A percentile compares a stretch with the other conserved stretches of the same genome.
phyloP scores from a whole-genome alignment of 53 echinoderm and acorn worm genomes.

The Mesocentrotus franciscanus region DNA sequence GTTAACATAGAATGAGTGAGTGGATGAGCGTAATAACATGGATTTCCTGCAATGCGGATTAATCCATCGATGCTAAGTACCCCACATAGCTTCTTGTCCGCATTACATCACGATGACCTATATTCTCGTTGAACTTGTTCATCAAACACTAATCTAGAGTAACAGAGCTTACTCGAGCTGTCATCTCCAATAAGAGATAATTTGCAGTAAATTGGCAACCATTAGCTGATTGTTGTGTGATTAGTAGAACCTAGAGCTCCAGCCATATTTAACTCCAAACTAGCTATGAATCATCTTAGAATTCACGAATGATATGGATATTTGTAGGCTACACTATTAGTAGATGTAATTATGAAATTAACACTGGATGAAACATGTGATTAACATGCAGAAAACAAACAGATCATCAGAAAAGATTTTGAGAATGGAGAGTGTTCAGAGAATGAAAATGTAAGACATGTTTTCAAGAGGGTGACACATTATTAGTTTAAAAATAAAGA shows the following conservation, averaged over 20 bases:
- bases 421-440: no score
- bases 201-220: conserved; percentile 16
- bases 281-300: neutral
- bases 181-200: conserved; percentile 8
- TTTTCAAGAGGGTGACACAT: no score
- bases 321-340: neutral
- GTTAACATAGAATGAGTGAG: neutral
- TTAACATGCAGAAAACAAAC: neutral
- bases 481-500: no score
- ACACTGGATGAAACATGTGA: neutral
- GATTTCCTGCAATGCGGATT: neutral
- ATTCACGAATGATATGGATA: neutral
- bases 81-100: neutral
- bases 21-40: neutral
- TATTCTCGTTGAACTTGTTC: conserved; percentile 6
- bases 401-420: neutral
- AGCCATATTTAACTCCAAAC: neutral
- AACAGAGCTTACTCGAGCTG: conserved; percentile 22
- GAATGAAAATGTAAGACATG: neutral
- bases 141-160: neutral
- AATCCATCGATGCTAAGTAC: neutral
- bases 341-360: neutral
- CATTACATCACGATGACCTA: conserved; percentile 4
- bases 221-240: conserved; percentile 19
- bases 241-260: neutral